Base-by-base conservation (phyloP, 2,888 invertebrate species). In the Corythucha ciliata region DNA sequence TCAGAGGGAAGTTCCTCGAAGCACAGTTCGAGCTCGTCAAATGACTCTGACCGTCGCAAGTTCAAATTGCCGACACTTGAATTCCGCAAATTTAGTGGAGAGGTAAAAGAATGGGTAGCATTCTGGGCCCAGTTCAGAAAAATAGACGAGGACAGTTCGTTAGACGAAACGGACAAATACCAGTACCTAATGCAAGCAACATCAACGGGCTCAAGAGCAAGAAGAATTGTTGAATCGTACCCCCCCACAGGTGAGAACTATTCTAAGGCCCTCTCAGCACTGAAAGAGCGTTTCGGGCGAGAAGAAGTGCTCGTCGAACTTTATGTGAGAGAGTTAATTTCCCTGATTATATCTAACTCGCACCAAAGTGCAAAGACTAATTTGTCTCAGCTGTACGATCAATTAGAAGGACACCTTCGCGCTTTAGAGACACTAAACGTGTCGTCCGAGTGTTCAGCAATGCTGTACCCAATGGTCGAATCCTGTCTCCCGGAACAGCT, bases 401-500 rank as follows among this genome's bases (percentile, higher is more conserved):
- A 60, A 44, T 39, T 66, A 6, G 63, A 64, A 32, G 57, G 61
- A 12, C 62, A 64, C 29, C 48, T 65, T 22, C 47, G 62, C 18
- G 60, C 63, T 16, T 55, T 63, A 27, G 60, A 61, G 24, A 59
- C 60, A 7, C 53, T 64, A 18, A 60, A 59, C 7, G 56, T 63
- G 26, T 60, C 61, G 8, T 49, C 57, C 1, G 62, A 63, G 14
- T 63, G 60, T 29, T 57, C 61, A 7, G 60, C 62, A 2, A 62
- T 63, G 58, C 48, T 64, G 7, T 64, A 60, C 51, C 65, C 64
- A 3, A 51, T 65, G 3, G 62, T 64, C 18, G 64, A 65, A 45
- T 64, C 63, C 1, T 57, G 58, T 49, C 48, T 65, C 10, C 65
- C 64, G 2, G 57, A 60, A 14, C 16, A 20, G 44, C n/a, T n/a